Conservation (phyloP, 2,113 vertebrate genomes). For the Morphnarchus princeps region DNA sequence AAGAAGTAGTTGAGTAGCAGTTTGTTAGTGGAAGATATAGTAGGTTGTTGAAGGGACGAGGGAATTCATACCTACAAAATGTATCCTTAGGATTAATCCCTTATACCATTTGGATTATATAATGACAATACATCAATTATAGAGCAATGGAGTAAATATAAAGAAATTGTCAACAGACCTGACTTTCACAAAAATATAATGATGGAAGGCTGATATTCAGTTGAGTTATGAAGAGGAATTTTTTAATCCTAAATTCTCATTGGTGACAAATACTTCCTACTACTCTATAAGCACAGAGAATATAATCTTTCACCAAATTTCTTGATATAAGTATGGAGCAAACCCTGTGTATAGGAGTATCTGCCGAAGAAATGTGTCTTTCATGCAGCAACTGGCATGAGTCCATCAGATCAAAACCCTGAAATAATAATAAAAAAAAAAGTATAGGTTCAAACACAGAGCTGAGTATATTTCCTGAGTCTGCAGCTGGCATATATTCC, state of each 20-base stretch:
- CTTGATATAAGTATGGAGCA: conserved; percentile 59
- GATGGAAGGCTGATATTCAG: neutral
- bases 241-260: neutral
- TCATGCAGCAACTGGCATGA: conserved; percentile 63
- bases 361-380: conserved; percentile 52
- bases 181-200: neutral
- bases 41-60: neutral
- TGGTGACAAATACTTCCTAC: neutral
- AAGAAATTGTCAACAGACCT: neutral
- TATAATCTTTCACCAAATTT: conserved; percentile 62
- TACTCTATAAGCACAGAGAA: conserved; percentile 69
- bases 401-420: conserved; percentile 66
- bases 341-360: conserved; percentile 50
- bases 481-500: neutral
- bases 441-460: neutral
- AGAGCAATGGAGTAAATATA: neutral
- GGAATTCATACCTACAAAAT: neutral
- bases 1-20: neutral
- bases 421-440: neutral
- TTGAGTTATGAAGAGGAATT: neutral
- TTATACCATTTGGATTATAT: neutral
- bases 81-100: neutral
- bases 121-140: neutral
- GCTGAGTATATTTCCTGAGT: neutral
- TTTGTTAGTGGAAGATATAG: neutral